Conservation (phyloP, 1,140 invertebrate genomes). For the Drosophila serrata region DNA sequence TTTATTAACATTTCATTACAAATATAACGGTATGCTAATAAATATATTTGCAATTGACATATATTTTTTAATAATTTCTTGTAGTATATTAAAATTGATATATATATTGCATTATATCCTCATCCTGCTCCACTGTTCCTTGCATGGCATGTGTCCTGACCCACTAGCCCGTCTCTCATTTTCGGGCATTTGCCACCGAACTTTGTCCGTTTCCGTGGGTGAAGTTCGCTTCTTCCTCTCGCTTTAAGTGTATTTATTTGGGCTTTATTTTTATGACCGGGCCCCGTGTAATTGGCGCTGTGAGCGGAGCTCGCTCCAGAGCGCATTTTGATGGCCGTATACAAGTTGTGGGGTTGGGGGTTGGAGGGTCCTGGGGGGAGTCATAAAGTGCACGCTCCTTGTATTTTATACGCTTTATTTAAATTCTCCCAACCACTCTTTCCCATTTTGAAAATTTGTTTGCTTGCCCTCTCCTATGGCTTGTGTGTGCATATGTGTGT, state of each 20-base stretch:
- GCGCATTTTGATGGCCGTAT: constrained; percentile 74
- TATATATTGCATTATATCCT: no score
- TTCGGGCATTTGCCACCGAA: constrained; percentile 49
- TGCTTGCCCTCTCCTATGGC: neutral
- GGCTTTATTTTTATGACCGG: constrained; percentile 80
- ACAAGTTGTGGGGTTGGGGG: constrained; percentile 27
- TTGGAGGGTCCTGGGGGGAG: constrained; percentile 24
- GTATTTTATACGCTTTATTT: constrained; percentile 64
- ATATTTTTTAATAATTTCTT: neutral
- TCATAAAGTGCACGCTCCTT: constrained; percentile 69
- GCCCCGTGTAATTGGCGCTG: constrained; percentile 78
- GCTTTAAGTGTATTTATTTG: constrained; percentile 82
- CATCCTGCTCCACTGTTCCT: constrained; percentile 23
- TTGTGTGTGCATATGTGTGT: constrained; percentile 1
- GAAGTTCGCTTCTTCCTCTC: constrained; percentile 24
- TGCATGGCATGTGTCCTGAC: constrained; percentile 17
- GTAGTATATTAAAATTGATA: neutral
- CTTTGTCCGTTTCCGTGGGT: constrained; percentile 34
- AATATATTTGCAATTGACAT: no score
- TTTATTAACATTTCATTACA: no score
- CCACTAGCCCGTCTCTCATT: constrained; percentile 39
- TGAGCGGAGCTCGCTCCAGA: constrained; percentile 56
- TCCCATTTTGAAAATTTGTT: neutral
- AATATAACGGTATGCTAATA: no score
- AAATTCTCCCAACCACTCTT: constrained; percentile 39